These are phyloP conservation scores for Blera fallax DNA, from an alignment of 2,888 invertebrate species.

Conservation along the genomic window DNA sequence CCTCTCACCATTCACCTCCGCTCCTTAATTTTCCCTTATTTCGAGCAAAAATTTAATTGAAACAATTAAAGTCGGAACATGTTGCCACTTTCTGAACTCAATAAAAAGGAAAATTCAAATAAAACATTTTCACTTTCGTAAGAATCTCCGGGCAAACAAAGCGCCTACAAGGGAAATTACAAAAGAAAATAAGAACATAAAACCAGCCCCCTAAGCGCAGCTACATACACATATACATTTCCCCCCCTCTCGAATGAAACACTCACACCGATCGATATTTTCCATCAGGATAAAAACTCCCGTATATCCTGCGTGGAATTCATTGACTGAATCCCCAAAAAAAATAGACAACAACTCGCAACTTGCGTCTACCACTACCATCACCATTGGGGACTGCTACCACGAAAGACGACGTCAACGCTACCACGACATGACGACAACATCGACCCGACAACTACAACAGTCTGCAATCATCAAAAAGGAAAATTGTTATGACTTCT, in stretches of 20 bases:
- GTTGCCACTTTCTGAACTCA: slow-evolving; percentile 44
- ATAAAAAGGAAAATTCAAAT: slow-evolving; percentile 52
- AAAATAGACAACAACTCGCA: slow-evolving; percentile 46
- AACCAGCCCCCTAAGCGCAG: slow-evolving; percentile 6
- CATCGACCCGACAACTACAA: slow-evolving; percentile 25
- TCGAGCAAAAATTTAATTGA: slow-evolving; percentile 48
- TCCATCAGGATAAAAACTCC: slow-evolving; percentile 61
- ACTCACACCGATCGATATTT: slow-evolving; percentile 61
- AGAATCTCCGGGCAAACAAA: slow-evolving; percentile 37
- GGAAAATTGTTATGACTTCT: slow-evolving; percentile 74
- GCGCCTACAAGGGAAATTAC: slow-evolving; percentile 49
- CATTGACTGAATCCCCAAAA: background rate
- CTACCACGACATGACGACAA: slow-evolving; percentile 48
- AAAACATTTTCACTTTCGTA: slow-evolving; percentile 57
- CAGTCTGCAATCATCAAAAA: slow-evolving; percentile 68
- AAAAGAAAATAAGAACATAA: slow-evolving; percentile 43
- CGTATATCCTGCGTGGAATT: slow-evolving; percentile 50
- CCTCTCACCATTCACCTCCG: slow-evolving; percentile 6
- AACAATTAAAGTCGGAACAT: slow-evolving; percentile 55
- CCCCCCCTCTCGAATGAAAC: background rate
- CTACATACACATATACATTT: background rate
- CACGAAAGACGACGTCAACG: slow-evolving; percentile 2
- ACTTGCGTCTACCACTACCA: slow-evolving; percentile 32
- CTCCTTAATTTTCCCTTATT: slow-evolving; percentile 12
- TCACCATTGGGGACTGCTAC: slow-evolving; percentile 12